phyloP scores from a whole-genome alignment of 2,797 vertebrate species.

The Geotria australis region DNA sequence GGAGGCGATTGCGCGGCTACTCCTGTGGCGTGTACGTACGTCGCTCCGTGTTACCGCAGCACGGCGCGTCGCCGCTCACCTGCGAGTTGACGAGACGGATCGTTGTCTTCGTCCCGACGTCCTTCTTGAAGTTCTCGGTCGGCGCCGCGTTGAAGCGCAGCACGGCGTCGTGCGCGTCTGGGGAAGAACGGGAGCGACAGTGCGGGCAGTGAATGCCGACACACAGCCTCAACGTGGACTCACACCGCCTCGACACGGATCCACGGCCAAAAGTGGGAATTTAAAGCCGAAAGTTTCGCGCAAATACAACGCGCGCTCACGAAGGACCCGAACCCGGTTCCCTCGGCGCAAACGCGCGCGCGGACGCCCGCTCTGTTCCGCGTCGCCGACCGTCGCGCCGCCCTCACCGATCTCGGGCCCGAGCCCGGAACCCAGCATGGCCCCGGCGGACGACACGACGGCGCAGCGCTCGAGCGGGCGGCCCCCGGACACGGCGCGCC shows the following conservation, averaged over 20 bases:
- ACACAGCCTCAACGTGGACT: neutral
- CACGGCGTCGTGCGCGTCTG: conserved; percentile 81
- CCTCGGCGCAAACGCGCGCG: too few species aligned
- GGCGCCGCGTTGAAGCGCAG: conserved; percentile 83
- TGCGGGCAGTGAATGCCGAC: neutral
- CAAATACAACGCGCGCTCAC: too few species aligned
- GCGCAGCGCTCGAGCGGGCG: conserved; percentile 35
- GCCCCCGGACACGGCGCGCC: conserved; percentile 8
- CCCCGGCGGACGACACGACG: conserved; percentile 73
- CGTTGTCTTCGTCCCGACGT: conserved; percentile 86
- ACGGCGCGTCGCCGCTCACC: too few species aligned
- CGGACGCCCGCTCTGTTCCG: too few species aligned
- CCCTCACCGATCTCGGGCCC: conserved; percentile 88
- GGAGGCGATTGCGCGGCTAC: too few species aligned
- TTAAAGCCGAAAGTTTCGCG: too few species aligned
- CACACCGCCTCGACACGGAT: neutral
- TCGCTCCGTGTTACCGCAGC: too few species aligned
- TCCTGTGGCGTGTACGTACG: too few species aligned
- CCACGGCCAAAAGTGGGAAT: neutral
- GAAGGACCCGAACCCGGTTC: too few species aligned
- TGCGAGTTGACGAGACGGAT: conserved; percentile 88
- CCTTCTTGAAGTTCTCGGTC: conserved; percentile 53
- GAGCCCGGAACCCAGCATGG: conserved; percentile 64
- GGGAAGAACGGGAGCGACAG: conserved; percentile 2
- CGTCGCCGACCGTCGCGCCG: too few species aligned